Evolutionary conservation across 1,140 invertebrate species (phyloP), one percentile per base, ranked within the genome.

Genomic region (Drosophila nasuta): DNA sequence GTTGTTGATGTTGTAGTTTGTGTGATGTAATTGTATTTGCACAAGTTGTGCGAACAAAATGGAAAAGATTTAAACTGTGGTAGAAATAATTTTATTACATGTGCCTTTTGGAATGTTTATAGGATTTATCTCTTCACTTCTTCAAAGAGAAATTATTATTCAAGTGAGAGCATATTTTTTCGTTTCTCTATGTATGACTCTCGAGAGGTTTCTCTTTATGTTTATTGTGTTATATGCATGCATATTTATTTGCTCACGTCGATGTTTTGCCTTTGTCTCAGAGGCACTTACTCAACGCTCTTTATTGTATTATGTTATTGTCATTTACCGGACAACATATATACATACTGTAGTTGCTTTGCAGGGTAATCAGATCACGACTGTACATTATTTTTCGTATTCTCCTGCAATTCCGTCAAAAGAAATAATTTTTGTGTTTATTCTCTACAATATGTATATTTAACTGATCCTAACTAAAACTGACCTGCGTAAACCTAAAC

Each of bases 401-500:
- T 20, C 20, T 20, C 20, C 20, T 3, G 20, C 20, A 25, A 25
- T 25, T 25, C 4, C 20, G 20, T 25, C 20, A 25, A 25, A 25
- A 20, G 4, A 25, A 25, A 25, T 25, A 25, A 25, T 25, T 25
- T 25, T 25, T 25, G 20, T 25, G 20, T 25, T 89, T 80, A 89
- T 87, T 87, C 83, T 87, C 88, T 83, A 52, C 88, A 65, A 59
- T 67, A 25, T 54, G 71, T 33, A 54, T 49, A 62, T 72, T 45
- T 79, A 77, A 52, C 58, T 46, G 67, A 65, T 52, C 33, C 38
- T 57, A 67, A 43, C 33, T 59, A 7, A 77, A 85, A 88, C 83
- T 89, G 80, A 87, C 83, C 83, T 79, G 79, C 80, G 83, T 80
- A 81, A 86, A 82, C 35, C 35, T 8, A 7, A 38, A 10, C 35